Evolutionary conservation across 2,797 vertebrate genomes (phyloP).

Genomic region (Uromys caudimaculatus): DNA sequence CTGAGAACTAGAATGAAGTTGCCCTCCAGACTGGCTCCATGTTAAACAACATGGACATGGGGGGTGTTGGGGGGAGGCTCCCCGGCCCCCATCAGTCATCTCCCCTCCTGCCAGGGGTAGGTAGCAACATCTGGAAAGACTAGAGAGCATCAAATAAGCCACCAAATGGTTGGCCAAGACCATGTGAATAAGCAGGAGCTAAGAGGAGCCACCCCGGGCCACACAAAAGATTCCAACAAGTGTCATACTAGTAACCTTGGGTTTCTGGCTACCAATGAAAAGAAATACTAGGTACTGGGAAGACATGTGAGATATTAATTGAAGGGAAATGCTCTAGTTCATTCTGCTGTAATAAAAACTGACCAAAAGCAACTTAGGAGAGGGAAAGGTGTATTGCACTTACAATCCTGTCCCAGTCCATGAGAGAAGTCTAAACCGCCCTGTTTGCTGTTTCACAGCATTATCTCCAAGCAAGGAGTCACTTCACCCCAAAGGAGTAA

Average conservation of each 20-base stretch:
- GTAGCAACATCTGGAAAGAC: neutral
- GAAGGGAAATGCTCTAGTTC: neutral
- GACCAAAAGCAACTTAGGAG: neutral
- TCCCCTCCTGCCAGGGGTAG: neutral
- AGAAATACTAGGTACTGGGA: neutral
- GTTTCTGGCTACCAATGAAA: neutral
- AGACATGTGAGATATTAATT: neutral
- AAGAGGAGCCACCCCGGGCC: neutral
- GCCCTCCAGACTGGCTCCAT: neutral
- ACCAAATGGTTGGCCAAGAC: neutral
- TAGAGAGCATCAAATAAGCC: neutral
- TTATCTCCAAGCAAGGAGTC: neutral
- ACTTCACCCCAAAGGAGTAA: neutral
- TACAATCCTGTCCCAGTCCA: neutral
- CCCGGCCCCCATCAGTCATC: neutral
- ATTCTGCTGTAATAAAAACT: neutral
- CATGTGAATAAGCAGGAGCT: neutral
- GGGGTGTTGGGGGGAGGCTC: neutral
- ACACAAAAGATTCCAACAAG: neutral
- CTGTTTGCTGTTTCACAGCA: neutral
- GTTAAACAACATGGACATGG: neutral
- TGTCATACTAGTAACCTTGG: neutral
- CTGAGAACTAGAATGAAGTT: neutral
- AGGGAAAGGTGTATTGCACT: neutral
- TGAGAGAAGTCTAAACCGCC: neutral